These are phyloP conservation scores for Troglohyphantes excavatus DNA, from an alignment of 2,888 invertebrate genomes.

Conservation along the genomic window DNA sequence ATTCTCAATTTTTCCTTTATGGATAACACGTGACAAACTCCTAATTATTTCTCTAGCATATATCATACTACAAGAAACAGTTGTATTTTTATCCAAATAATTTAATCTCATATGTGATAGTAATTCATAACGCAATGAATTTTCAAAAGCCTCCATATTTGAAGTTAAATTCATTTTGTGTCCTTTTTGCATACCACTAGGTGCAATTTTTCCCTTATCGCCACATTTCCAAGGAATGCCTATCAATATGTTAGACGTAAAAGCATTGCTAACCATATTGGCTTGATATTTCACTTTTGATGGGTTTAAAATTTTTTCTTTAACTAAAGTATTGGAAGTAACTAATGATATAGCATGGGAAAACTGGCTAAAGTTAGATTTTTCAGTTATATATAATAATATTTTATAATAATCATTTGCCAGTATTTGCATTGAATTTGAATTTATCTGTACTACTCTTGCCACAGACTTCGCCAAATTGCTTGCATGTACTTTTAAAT, in stretches of 20 bases:
- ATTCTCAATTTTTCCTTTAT: not conserved
- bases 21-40: not conserved
- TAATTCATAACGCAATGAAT: constrained; percentile 9
- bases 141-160: constrained; percentile 7
- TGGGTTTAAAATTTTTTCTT: constrained; percentile 3
- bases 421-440: not conserved
- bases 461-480: constrained; percentile 18
- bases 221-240: not conserved
- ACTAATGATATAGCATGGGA: not conserved
- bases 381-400: not conserved
- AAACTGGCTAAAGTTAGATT: not conserved
- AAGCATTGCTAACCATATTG: not conserved
- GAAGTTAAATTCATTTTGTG: not conserved
- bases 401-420: not conserved
- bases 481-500: constrained; percentile 3
- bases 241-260: constrained; percentile 1
- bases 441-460: not conserved
- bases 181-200: not conserved
- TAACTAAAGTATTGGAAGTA: not conserved
- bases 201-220: not conserved
- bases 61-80: not conserved
- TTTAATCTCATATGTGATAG: not conserved
- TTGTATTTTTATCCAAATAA: constrained; percentile 1
- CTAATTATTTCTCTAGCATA: constrained; percentile 42
- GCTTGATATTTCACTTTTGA: constrained; percentile 12